Evolutionary conservation across 2,888 invertebrate species (phyloP).

Genomic region (Lymantria dispar): DNA sequence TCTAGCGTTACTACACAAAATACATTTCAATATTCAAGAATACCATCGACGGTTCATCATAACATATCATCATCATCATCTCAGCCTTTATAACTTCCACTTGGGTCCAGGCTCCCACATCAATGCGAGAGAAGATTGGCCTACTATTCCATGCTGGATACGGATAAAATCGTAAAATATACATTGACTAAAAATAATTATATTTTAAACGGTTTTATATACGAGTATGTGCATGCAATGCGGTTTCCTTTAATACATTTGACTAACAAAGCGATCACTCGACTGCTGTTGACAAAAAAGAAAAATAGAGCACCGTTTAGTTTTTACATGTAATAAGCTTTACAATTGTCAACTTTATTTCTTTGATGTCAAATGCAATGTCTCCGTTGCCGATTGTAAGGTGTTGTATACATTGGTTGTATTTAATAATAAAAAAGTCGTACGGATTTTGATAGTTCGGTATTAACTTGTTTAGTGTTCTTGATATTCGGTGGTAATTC

Average conservation of each 20-base stretch:
- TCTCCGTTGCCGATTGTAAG: conserved; percentile 3
- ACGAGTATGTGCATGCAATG: conserved; percentile 24
- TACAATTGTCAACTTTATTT: conserved; percentile 20
- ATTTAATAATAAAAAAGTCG: background rate
- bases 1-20: too few species aligned
- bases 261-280: conserved; percentile 45
- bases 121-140: too few species aligned
- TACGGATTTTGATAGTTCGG: too few species aligned
- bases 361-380: conserved; percentile 24
- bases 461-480: too few species aligned
- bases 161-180: conserved; percentile 12
- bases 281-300: conserved; percentile 48
- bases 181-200: conserved; percentile 38
- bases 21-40: too few species aligned
- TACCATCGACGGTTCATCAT: too few species aligned
- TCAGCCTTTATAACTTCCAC: too few species aligned
- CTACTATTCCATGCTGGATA: too few species aligned
- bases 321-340: conserved; percentile 36
- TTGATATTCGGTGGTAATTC: too few species aligned
- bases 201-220: conserved; percentile 38
- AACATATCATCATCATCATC: too few species aligned
- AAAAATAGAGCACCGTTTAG: conserved; percentile 54
- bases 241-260: conserved; percentile 34
- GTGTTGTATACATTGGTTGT: background rate
- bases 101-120: too few species aligned